Evolutionary conservation across 53 echinoderm and acorn worm species (phyloP), one percentile per base, ranked within the genome.

Genomic region (Patiria pectinifera): DNA sequence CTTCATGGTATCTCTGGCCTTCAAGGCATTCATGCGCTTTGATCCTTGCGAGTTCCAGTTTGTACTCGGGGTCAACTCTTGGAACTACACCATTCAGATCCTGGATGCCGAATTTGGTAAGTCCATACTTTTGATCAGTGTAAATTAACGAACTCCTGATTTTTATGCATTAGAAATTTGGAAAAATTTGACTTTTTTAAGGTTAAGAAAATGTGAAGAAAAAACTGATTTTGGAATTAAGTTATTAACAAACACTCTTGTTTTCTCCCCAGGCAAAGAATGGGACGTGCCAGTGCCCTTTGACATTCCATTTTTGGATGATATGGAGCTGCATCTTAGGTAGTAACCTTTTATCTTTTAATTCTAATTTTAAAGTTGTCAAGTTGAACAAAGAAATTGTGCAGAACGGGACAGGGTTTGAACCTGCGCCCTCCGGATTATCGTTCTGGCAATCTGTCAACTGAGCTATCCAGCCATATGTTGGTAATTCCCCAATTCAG

Each of bases 11-110:
- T 83, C 90, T 22, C 84, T 89, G 45, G 90, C 93, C n/a, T 90
- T 93, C 66, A 93, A 89, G 69, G 93, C 85, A 45, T 94, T 86
- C 63, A 88, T 92, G 76, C 76, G 83, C 7, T 94, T 92, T 62
- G 83, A 92, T 48, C 94, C 93, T 11, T 93, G 93, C 47, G 62
- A 77, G 45, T 93, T 84, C 76, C 84, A 91, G 82, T 76, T 93
- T 58, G 48, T 83, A 14, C 78, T 93, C 4, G 93, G 93, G 6
- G 25, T 90, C 62, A 78, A 91, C 59, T 75, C 61, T 4, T 93
- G 93, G 93, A 89, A 89, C 71, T 84, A 93, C 59, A 91, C 93
- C 45, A 26, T 93, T 18, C 62, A 80, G 23, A 83, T 93, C 66
- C 62, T 88, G 6, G 91, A 93, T 43, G 59, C 59, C 25, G 94